Evolutionary conservation across 2,888 invertebrate species (phyloP), one percentile per base, ranked within the genome.

Genomic region (Hypselothyrea guttata): DNA sequence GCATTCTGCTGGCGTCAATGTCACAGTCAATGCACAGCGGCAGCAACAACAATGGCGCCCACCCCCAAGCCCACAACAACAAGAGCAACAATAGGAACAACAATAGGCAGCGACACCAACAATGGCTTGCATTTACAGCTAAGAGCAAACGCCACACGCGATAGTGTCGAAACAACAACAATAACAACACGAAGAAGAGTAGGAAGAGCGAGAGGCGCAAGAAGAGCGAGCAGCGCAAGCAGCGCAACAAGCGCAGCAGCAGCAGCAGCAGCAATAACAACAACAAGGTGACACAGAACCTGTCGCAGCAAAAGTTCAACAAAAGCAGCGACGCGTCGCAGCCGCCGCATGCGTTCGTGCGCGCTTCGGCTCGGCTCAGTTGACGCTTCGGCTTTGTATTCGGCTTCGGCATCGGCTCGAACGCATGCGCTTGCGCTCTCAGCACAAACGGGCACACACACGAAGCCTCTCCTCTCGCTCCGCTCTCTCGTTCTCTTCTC

Each of bases 21-120:
- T 86, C 86, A 86, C 86, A 86, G 86, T 86, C 86, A 81, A 51
- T 84, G 85, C 79, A 77, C 86, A 83, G 64, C 71, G 54, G 56
- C 60, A 40, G 40, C 57, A 55, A 11, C 46, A 65, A 60, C 56
- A 22, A n/a, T n/a, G n/a, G n/a, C n/a, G 22, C 22, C 22, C n/a
- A n/a, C n/a, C n/a, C n/a, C n/a, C n/a, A n/a, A n/a, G n/a, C n/a
- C n/a, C n/a, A 16, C 54, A 53, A 9, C 55, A 53, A n/a, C 56
- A 62, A 16, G 61, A 59, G 45, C 52, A 62, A 40, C 28, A 40
- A n/a, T 27, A 35, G 7, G 11, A 55, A 35, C 52, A 48, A 48
- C 45, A 65, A 60, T 59, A n/a, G n/a, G n/a, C n/a, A n/a, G n/a
- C n/a, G 59, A 16, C 64, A 59, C 45, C 49, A 62, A 40, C 30